A percentile compares a stretch with the other conserved stretches of the same genome.
Conservation (phyloP, 92 coral and sea anemone genomes). For the Palythoa grandiflora region DNA sequence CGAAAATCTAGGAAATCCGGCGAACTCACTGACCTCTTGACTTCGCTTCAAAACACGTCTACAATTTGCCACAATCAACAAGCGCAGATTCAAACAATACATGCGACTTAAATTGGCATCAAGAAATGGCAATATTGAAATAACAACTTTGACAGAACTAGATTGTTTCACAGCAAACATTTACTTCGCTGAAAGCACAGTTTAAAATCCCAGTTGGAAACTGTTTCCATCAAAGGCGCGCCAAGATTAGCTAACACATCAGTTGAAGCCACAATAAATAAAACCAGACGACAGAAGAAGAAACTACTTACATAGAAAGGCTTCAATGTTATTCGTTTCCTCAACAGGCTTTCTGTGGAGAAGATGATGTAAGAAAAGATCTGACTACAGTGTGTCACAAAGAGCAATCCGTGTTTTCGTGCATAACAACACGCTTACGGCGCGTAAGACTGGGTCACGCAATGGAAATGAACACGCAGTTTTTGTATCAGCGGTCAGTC, state of each 20-base stretch:
- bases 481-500: background rate
- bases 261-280: background rate
- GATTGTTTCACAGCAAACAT: background rate
- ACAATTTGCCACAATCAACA: background rate
- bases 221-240: background rate
- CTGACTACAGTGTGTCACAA: background rate
- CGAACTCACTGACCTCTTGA: background rate
- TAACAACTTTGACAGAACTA: background rate
- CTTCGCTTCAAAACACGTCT: background rate
- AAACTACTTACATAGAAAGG: background rate
- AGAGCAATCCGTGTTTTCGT: background rate
- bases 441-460: conserved; percentile 22
- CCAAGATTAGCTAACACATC: background rate
- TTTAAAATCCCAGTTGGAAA: background rate
- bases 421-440: background rate
- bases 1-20: too few relatives aligned
- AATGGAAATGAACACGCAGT: background rate
- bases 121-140: background rate
- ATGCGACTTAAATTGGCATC: background rate
- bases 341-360: background rate
- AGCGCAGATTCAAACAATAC: background rate
- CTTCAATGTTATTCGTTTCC: background rate
- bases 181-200: background rate
- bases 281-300: background rate
- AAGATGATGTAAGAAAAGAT: background rate